Evolutionary conservation across 2,113 vertebrate genomes (phyloP).

Genomic region (Percopsis transmontana): DNA sequence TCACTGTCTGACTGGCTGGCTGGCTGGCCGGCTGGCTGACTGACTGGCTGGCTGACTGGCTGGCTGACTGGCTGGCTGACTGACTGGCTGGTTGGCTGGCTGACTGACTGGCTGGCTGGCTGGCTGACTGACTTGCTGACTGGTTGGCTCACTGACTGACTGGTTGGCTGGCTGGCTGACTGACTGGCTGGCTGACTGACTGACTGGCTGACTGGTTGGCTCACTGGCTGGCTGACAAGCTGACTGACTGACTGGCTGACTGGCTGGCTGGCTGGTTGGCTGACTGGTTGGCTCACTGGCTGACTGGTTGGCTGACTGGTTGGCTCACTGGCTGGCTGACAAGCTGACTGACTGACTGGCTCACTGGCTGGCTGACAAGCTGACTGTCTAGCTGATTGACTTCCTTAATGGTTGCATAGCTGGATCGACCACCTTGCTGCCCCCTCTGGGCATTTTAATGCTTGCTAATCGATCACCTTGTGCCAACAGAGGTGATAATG

Average conservation of each 20-base stretch:
- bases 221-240: no score
- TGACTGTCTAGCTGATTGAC: constrained; percentile 30
- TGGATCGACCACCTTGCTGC: constrained; percentile 40
- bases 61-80: constrained; percentile 28
- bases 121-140: not conserved
- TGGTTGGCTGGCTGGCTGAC: no score
- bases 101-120: not conserved
- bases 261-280: not conserved
- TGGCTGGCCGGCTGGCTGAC: constrained; percentile 14
- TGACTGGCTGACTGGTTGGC: no score
- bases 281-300: constrained; percentile 25
- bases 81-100: not conserved
- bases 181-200: no score
- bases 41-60: constrained; percentile 35
- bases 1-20: not conserved
- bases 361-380: constrained; percentile 11
- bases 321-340: constrained; percentile 9
- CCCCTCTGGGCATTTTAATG: constrained; percentile 61
- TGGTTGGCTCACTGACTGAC: no score
- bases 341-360: not conserved
- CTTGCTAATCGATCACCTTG: constrained; percentile 66
- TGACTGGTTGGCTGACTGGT: not conserved
- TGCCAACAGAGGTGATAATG: constrained; percentile 65
- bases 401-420: no score
- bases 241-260: constrained; percentile 30